Evolutionary conservation across 2,113 vertebrate species (phyloP), one percentile per base, ranked within the genome.

Genomic region (Phrynocephalus versicolor): DNA sequence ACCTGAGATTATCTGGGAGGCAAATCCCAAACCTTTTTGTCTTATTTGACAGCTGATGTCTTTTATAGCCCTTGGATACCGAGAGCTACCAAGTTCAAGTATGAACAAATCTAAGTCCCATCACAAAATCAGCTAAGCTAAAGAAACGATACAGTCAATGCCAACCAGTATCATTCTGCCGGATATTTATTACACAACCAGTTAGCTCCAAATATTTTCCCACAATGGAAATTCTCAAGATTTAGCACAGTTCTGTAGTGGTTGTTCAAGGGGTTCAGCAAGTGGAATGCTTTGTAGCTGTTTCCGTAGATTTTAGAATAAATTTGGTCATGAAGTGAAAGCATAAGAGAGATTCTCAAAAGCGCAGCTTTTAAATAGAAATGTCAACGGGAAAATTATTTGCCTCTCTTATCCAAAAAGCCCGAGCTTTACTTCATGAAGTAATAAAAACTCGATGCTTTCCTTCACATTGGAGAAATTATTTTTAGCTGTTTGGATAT

Each of bases 401-500:
- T 27, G 14, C 75, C 14, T 25, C 37, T 88, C 9, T 85, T 33
- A 73, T 41, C 0, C 73, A 55, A 84, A 90, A 88, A 78, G 1
- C 0, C 25, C 64, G 60, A 6, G 30, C 67, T 81, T 72, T 85
- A 76, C 45, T 37, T 10, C 80, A 3, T 39, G 84, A 74, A 21
- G 3, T 33, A 58, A 91, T 37, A 25, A 35, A 87, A 15, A 69
- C 27, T 62, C 14, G 78, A 23, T 4, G 70, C 0, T 83, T 90
- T 87, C 76, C 78, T 23, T 89, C 85, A 65, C 35, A 84, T 75
- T 80, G 79, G 84, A 14, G 67, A 2, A 81, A 78, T 83, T 90
- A 80, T 45, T 62, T 82, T 92, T 73, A 86, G n/a, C 1, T 15
- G 84, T 75, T 3, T 79, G 62, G 74, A 82, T 35, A 39, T 84